These are phyloP conservation scores for Oncorhynchus keta DNA, from an alignment of 2,113 vertebrate species.

Conservation along the genomic window DNA sequence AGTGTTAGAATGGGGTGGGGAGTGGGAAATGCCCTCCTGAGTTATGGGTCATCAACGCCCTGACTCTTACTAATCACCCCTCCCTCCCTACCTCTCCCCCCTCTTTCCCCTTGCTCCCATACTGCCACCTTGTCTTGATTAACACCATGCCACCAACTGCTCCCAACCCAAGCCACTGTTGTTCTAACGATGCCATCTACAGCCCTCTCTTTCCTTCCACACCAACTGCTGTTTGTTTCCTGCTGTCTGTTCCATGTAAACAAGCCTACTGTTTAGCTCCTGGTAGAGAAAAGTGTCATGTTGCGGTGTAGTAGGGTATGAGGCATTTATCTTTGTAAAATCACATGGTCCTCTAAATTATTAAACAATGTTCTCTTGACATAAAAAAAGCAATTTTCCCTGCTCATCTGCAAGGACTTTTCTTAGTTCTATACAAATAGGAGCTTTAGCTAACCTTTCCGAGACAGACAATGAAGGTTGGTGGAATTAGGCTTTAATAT, in stretches of 20 bases:
- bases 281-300: neutral
- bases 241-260: neutral
- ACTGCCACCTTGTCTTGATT: constrained; percentile 38
- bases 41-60: constrained; percentile 58
- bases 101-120: neutral
- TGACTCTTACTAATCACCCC: constrained; percentile 58
- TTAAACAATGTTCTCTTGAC: constrained; percentile 38
- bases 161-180: constrained; percentile 10
- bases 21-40: constrained; percentile 41
- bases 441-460: constrained; percentile 35
- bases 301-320: neutral
- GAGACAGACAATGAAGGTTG: constrained; percentile 26
- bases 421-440: neutral
- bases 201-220: neutral
- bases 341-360: neutral
- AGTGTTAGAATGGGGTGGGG: constrained; percentile 11
- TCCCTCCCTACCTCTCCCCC: constrained; percentile 10
- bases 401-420: constrained; percentile 7
- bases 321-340: neutral
- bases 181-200: constrained; percentile 20
- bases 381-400: constrained; percentile 14
- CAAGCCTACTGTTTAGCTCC: neutral
- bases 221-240: neutral
- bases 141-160: constrained; percentile 41
- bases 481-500: constrained; percentile 38